Evolutionary conservation across 2,888 invertebrate species (phyloP), one percentile per base, ranked within the genome.

Genomic region (Bhutanitis thaidina): DNA sequence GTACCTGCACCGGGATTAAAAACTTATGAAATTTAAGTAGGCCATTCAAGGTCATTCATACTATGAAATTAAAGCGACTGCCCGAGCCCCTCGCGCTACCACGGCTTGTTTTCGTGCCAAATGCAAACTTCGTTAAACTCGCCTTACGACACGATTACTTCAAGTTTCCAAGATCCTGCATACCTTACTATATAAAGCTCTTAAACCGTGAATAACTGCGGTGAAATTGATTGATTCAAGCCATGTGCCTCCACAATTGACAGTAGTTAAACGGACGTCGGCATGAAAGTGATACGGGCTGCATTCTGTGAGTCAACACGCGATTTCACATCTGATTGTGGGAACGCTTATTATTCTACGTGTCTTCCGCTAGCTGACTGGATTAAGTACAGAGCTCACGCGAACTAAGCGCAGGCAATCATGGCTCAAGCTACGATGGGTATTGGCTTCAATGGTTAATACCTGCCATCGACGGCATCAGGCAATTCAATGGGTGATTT

Each of bases 181-280:
- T 52, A 46, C 46, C 46, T 41, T 52, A 43, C 52, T 52, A 52
- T 46, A 52, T 51, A 45, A 45, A 51, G 51, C 36, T 43, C 27
- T 51, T 29, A 35, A 41, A 46, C 41, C 46, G 51, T 45, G 46
- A 52, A 52, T 52, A 37, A 46, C 52, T 53, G 49, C 48, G 49
- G 73, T 71, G 73, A 73, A 77, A 79, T 67, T 71, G 72, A 74
- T 76, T 67, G 62, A 60, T 57, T 56, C 55, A 65, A 65, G 73
- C 70, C 71, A 71, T 68, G 69, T 57, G 56, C 53, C 57, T 52
- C 57, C 58, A 63, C 74, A 66, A 71, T 69, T 68, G 67, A 67
- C 69, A 64, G 62, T 63, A 62, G 61, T 70, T 65, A 61, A 55
- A 54, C 65, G 61, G 61, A 62, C 52, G 59, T 64, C 60, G 69